Evolutionary conservation across 2,888 invertebrate genomes (phyloP).

Genomic region (Philereme vetulata): DNA sequence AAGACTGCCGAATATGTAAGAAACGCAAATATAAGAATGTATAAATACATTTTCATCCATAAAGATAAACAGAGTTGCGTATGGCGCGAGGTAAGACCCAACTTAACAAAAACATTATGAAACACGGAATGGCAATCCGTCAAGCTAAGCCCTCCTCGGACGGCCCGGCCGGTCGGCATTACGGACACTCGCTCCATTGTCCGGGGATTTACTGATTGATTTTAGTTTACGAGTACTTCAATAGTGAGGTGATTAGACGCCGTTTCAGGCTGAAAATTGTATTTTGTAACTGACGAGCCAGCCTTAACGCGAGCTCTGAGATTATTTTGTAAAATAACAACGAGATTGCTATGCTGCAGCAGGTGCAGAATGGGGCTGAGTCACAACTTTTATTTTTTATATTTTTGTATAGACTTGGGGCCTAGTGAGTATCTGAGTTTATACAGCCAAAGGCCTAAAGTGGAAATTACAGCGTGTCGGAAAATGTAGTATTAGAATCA

Average conservation of each 20-base stretch:
- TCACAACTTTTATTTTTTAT: too few species aligned
- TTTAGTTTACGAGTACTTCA: slow-evolving; percentile 18
- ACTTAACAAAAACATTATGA: slow-evolving; percentile 19
- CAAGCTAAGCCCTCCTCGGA: slow-evolving; percentile 20
- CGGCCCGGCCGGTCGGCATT: slow-evolving; percentile 14
- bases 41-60: background rate
- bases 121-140: slow-evolving; percentile 21
- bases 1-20: background rate
- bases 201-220: slow-evolving; percentile 31
- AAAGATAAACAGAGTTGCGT: background rate
- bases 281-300: background rate
- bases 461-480: too few species aligned
- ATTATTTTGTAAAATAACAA: too few species aligned
- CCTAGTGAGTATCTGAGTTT: too few species aligned
- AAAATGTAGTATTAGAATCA: too few species aligned
- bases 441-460: too few species aligned
- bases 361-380: too few species aligned
- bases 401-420: too few species aligned
- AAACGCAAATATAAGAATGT: background rate
- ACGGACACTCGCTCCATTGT: slow-evolving; percentile 24
- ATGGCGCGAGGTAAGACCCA: background rate
- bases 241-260: slow-evolving; percentile 8
- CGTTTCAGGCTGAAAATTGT: slow-evolving; percentile 2
- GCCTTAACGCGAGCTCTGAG: too few species aligned
- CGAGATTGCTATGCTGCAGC: too few species aligned